Conservation (phyloP, 1,140 invertebrate species). For the Lycorma delicatula region DNA sequence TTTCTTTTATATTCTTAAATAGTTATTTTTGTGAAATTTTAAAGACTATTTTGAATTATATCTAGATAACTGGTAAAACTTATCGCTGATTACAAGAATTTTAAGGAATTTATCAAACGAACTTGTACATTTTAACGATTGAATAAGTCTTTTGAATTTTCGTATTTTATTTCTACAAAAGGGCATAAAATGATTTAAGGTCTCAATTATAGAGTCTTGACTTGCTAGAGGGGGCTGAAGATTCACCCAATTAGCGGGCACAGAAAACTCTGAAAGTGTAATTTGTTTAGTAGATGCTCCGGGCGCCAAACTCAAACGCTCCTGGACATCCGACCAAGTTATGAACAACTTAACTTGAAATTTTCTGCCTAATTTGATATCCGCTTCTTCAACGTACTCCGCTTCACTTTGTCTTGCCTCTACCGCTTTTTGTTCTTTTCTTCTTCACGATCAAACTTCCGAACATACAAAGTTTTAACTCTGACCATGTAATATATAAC, state of each 20-base stretch:
- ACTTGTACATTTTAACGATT: too few species aligned
- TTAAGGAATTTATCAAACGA: too few species aligned
- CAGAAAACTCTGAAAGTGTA: conserved; percentile 7
- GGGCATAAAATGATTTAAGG: conserved; percentile 4
- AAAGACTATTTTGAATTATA: too few species aligned
- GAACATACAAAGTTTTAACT: too few species aligned
- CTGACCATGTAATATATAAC: too few species aligned
- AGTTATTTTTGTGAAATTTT: too few species aligned
- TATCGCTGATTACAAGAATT: too few species aligned
- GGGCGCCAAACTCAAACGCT: neutral
- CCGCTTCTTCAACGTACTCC: neutral
- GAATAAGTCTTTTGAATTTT: too few species aligned
- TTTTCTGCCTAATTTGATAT: conserved; percentile 1
- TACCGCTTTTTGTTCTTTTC: neutral
- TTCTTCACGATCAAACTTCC: too few species aligned
- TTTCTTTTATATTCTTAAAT: too few species aligned
- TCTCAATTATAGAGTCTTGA: neutral
- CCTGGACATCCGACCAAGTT: neutral
- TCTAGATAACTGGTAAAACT: too few species aligned
- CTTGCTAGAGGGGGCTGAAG: neutral
- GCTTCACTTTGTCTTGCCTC: neutral
- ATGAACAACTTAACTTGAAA: neutral
- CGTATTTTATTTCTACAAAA: too few species aligned
- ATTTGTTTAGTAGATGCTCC: neutral
- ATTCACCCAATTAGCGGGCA: neutral